Base-by-base conservation (phyloP, 2,113 vertebrate genomes). In the Podarcis cretensis region DNA sequence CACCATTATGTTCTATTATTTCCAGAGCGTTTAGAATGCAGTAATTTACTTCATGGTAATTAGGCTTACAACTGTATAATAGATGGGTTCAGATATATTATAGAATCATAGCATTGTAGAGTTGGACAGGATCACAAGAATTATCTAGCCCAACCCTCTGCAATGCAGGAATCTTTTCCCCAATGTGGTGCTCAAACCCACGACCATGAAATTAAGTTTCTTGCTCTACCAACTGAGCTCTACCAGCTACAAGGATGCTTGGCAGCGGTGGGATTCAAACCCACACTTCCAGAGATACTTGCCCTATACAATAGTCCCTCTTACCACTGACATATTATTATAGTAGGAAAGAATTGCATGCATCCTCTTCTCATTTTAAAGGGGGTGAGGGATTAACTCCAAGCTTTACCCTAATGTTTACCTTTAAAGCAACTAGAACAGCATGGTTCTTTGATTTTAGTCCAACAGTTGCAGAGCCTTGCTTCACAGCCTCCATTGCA, bases 401-500 rank as follows among this genome's bases (percentile, higher is more conserved):
- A 54, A 9, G 54, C 9, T 77, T 59, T 74, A 74, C 35, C 65
- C 86, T 40, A 43, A 78, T 84, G 87, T 27, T 95, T 97, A 99
- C 99, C 98, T 99, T 99, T 59, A 99, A 92, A 32, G 99, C 99
- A 84, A 99, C 99, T 37, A 99, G 96, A 48, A 99, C 98, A 10
- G 99, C 99, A 2, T 99, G 98, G 0, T 97, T 97, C 94, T 94
- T 98, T 0, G 98, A 99, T 92, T 99, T 99, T 71, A 99, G 97
- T 69, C 98, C 99, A 68, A 99, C 99, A 1, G 98, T 99, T 69
- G 99, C 99, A 54, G 99, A 99, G 6, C 99, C 99, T 95, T 99
- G 99, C 87, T 99, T 99, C 94, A 99, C 99, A 20, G 99, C 99
- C 96, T 99, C 99, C 99, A 99, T 99, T 76, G 99, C 99, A 89